phyloP scores from a whole-genome alignment of 2,888 invertebrate species.

The Peribatodes rhomboidaria region DNA sequence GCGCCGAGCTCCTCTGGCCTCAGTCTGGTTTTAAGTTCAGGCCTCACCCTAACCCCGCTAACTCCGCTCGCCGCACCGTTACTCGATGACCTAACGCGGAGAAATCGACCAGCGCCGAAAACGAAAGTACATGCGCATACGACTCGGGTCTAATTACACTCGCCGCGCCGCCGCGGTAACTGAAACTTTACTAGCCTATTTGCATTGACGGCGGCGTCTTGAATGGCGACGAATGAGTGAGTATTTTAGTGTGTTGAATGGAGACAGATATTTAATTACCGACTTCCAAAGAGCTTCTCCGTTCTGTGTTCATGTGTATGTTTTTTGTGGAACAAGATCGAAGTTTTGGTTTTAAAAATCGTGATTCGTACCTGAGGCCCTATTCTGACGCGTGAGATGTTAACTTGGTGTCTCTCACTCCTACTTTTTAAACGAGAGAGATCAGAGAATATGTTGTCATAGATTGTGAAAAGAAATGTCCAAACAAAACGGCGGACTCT shows the following conservation, averaged over 20 bases:
- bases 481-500: too few species aligned
- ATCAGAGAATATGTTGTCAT: too few species aligned
- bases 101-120: conserved; percentile 52
- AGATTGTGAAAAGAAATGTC: too few species aligned
- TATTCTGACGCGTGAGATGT: too few species aligned
- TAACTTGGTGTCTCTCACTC: too few species aligned
- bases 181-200: conserved; percentile 10
- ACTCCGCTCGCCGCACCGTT: conserved; percentile 41
- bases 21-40: not conserved
- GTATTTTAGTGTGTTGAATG: not conserved
- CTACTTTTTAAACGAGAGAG: too few species aligned
- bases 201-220: not conserved
- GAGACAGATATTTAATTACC: not conserved
- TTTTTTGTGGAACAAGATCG: too few species aligned
- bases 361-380: too few species aligned
- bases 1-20: too few species aligned
- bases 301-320: too few species aligned
- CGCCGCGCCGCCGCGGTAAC: conserved; percentile 10
- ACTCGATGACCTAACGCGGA: conserved; percentile 52
- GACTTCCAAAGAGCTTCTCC: too few species aligned
- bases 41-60: conserved; percentile 18
- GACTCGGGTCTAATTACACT: conserved; percentile 36
- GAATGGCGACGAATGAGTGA: not conserved
- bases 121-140: conserved; percentile 48
- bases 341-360: too few species aligned